These are phyloP conservation scores for Mormyrops boulengeri DNA, from an alignment of 2,797 vertebrate genomes.

Conservation along the genomic window DNA sequence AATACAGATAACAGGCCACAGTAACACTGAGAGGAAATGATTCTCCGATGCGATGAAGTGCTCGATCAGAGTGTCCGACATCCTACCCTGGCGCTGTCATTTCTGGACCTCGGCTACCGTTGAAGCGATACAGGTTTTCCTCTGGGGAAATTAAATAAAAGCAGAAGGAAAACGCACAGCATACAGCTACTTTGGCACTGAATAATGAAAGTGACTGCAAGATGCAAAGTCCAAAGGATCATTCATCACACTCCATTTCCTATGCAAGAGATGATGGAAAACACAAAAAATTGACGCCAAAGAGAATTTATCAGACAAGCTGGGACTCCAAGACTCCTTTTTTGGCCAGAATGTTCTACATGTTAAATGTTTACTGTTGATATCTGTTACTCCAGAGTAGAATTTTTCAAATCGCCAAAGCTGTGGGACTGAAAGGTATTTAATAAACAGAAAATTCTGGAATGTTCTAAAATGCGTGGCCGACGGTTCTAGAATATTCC, in stretches of 20 bases:
- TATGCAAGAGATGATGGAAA: constrained; percentile 32
- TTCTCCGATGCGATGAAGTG: not conserved
- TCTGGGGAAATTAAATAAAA: constrained; percentile 22
- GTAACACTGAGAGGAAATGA: not conserved
- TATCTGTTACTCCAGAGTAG: constrained; percentile 6
- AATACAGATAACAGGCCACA: not conserved
- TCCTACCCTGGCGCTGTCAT: not conserved
- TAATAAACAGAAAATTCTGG: not conserved
- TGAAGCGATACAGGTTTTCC: constrained; percentile 37
- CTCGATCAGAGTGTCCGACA: not conserved
- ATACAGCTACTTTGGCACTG: constrained; percentile 39
- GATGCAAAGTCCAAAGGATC: constrained; percentile 46
- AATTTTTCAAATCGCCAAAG: constrained; percentile 1
- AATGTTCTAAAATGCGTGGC: not conserved
- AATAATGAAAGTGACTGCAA: constrained; percentile 46
- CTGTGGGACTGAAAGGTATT: not conserved
- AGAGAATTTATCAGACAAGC: not conserved
- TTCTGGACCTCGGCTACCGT: not conserved
- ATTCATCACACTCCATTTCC: constrained; percentile 39
- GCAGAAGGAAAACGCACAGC: constrained; percentile 30
- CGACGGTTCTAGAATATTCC: constrained; percentile 40
- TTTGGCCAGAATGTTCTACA: not conserved
- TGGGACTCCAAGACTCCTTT: not conserved
- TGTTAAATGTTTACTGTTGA: constrained; percentile 14
- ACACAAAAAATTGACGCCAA: constrained; percentile 1